Evolutionary conservation across 2,797 vertebrate species (phyloP).

Genomic region (Halcyon chelicuti): DNA sequence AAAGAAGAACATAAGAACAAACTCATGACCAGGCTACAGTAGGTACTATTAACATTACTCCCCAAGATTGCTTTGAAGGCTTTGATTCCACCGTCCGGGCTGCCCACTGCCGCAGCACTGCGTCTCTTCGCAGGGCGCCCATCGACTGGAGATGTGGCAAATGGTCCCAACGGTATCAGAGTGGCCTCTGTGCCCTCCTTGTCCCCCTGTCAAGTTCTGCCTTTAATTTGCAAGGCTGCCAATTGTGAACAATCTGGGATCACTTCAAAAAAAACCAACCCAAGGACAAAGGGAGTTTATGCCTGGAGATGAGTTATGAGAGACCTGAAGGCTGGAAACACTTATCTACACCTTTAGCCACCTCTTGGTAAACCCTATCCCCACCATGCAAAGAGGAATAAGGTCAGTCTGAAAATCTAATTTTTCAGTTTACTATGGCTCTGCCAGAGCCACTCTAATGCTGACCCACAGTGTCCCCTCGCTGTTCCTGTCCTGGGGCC

Average conservation of each 20-base stretch:
- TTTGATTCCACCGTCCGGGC: neutral
- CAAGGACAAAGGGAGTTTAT: neutral
- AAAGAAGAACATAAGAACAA: neutral
- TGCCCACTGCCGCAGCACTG: neutral
- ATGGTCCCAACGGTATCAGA: accelerated
- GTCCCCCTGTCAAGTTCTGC: neutral
- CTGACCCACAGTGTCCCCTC: neutral
- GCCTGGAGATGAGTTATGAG: neutral
- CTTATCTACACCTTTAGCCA: neutral
- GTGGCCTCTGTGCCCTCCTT: neutral
- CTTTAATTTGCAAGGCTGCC: neutral
- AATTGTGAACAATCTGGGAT: neutral
- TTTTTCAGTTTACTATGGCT: neutral
- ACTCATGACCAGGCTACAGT: neutral
- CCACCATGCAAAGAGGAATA: neutral
- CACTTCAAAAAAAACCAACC: neutral
- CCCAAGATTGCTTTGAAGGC: neutral
- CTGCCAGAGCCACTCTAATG: accelerated
- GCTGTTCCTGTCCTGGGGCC: neutral
- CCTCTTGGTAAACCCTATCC: neutral
- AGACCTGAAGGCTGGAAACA: neutral
- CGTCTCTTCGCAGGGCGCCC: neutral
- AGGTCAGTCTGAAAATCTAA: neutral
- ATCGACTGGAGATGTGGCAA: accelerated
- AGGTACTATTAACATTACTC: neutral